Evolutionary conservation across 2,888 invertebrate genomes (phyloP).

Genomic region (Leucozona laternaria): DNA sequence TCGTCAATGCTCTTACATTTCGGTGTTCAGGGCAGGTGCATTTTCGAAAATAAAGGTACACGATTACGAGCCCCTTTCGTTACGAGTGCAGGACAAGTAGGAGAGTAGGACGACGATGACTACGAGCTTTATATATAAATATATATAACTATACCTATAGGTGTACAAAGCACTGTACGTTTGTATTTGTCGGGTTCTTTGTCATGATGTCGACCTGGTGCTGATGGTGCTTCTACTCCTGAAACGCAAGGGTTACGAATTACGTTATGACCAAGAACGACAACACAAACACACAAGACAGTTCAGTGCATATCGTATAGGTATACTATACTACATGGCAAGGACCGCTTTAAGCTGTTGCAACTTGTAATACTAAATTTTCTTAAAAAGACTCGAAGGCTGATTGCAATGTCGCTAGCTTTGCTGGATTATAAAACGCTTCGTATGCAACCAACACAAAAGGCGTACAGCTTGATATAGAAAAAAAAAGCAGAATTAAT

Average conservation of each 20-base stretch:
- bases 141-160: not conserved
- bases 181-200: conserved; percentile 14
- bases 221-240: not conserved
- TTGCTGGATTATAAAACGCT: conserved; percentile 44
- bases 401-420: conserved; percentile 44
- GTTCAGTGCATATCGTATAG: not conserved
- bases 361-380: conserved; percentile 16
- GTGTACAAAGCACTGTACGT: not conserved
- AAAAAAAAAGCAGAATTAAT: conserved; percentile 44
- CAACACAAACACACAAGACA: too few species aligned
- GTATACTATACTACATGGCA: not conserved
- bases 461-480: conserved; percentile 23
- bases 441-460: conserved; percentile 11
- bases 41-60: too few species aligned
- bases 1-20: not conserved
- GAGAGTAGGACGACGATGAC: not conserved
- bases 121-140: not conserved
- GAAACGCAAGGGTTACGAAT: not conserved
- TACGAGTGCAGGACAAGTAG: not conserved
- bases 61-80: not conserved
- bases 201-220: conserved; percentile 26
- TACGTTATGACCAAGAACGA: not conserved
- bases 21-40: not conserved
- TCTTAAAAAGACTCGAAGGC: conserved; percentile 7
- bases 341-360: conserved; percentile 39